Evolutionary conservation across 1,140 invertebrate species (phyloP).

Genomic region (Elymnias hypermnestra): DNA sequence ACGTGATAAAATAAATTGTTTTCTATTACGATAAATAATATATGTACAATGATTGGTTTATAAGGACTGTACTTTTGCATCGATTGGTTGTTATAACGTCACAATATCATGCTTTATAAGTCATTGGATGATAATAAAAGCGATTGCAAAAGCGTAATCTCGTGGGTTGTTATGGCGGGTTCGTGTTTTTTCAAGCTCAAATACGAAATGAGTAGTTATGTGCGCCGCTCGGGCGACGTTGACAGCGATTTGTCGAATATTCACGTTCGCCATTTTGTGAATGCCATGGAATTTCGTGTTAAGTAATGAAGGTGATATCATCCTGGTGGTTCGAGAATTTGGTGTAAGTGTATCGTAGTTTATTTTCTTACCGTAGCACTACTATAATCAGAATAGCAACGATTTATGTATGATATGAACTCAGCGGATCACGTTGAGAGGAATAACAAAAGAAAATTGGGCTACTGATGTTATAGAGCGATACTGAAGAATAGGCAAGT

Average conservation of each 20-base stretch:
- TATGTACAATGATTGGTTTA: conserved; percentile 15
- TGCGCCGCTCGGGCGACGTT: conserved; percentile 71
- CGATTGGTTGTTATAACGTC: conserved; percentile 19
- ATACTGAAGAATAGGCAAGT: too few relatives aligned
- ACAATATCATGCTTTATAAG: background rate
- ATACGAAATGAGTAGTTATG: conserved; percentile 74
- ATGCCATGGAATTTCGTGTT: conserved; percentile 67
- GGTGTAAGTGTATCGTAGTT: conserved; percentile 47
- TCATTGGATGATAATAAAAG: conserved; percentile 18
- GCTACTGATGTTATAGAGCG: too few relatives aligned
- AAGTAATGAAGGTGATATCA: conserved; percentile 57
- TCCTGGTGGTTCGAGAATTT: conserved; percentile 34
- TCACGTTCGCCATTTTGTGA: conserved; percentile 75
- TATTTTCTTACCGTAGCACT: conserved; percentile 28
- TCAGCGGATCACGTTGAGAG: too few relatives aligned
- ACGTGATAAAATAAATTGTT: conserved; percentile 12
- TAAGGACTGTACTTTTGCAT: background rate
- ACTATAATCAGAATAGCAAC: conserved; percentile 33
- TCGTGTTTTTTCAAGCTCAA: conserved; percentile 74
- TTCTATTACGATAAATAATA: conserved; percentile 20
- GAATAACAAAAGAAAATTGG: too few relatives aligned
- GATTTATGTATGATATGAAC: too few relatives aligned
- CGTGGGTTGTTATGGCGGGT: conserved; percentile 65
- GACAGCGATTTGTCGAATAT: conserved; percentile 72
- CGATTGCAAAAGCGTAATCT: conserved; percentile 7